A percentile compares a stretch with the other conserved stretches of the same genome.
Conservation (phyloP, 2,888 invertebrate genomes). For the Bombyx huttoni region DNA sequence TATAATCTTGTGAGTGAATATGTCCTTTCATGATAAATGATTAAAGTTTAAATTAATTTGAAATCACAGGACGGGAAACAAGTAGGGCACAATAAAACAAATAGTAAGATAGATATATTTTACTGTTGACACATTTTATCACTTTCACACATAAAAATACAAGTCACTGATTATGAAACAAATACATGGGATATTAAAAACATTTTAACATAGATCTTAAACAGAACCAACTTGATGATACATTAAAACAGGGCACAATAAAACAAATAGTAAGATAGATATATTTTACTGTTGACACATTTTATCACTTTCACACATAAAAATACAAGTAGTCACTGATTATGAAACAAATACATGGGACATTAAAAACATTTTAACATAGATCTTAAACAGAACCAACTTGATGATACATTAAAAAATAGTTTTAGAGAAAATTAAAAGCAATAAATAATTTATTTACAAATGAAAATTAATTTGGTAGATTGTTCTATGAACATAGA, state of each 20-base stretch:
- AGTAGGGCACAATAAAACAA: constrained; percentile 31
- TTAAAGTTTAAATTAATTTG: background rate
- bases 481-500: constrained; percentile 5
- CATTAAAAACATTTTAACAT: constrained; percentile 57
- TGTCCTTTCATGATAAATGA: too few relatives aligned
- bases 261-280: constrained; percentile 47
- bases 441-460: constrained; percentile 45
- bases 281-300: constrained; percentile 66
- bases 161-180: constrained; percentile 62
- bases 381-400: constrained; percentile 53
- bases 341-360: constrained; percentile 53
- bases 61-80: background rate
- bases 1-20: background rate
- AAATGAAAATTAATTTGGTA: constrained; percentile 12
- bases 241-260: constrained; percentile 26
- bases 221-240: constrained; percentile 42
- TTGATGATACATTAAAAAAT: constrained; percentile 31
- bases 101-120: constrained; percentile 50
- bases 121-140: constrained; percentile 66
- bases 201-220: constrained; percentile 57
- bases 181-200: constrained; percentile 51
- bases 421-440: constrained; percentile 27
- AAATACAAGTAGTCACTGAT: constrained; percentile 62
- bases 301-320: constrained; percentile 60
- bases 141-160: constrained; percentile 62